Evolutionary conservation across 1,140 invertebrate genomes (phyloP).

Genomic region (Drosophila willistoni): DNA sequence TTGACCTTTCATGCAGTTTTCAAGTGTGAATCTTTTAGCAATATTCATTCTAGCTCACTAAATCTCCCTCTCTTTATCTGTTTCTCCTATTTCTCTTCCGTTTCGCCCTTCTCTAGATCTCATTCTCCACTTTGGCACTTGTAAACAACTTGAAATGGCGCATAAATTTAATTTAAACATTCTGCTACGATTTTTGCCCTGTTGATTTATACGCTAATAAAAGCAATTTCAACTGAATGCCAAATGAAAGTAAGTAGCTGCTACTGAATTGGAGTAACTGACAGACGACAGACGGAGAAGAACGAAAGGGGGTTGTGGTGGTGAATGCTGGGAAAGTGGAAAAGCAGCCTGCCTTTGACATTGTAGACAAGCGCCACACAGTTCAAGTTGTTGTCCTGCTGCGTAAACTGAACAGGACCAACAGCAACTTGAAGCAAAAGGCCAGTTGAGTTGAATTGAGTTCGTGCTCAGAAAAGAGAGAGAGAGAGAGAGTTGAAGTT

Average conservation of each 20-base stretch:
- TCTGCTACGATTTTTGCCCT: slow-evolving; percentile 75
- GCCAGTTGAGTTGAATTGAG: slow-evolving; percentile 34
- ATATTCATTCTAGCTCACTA: background rate
- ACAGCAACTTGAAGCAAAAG: slow-evolving; percentile 30
- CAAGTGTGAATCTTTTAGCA: slow-evolving; percentile 49
- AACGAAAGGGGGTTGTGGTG: background rate
- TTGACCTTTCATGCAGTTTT: slow-evolving; percentile 50
- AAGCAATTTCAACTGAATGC: slow-evolving; percentile 76
- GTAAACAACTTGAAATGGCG: slow-evolving; percentile 76
- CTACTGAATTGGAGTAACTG: slow-evolving; percentile 49
- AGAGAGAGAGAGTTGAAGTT: background rate
- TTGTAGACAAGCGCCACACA: slow-evolving; percentile 65
- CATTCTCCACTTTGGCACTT: slow-evolving; percentile 42
- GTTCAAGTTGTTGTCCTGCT: slow-evolving; percentile 37
- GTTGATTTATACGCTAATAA: slow-evolving; percentile 80
- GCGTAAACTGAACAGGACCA: slow-evolving; percentile 20
- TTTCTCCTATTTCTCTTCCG: background rate
- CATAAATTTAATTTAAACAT: slow-evolving; percentile 78
- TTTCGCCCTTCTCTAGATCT: background rate
- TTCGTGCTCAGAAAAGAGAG: background rate
- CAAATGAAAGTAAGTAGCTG: slow-evolving; percentile 58
- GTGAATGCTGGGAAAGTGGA: background rate
- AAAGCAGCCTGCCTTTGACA: slow-evolving; percentile 63
- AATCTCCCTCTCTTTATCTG: slow-evolving; percentile 5
- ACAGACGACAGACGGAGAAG: slow-evolving; percentile 11